Evolutionary conservation across 2,113 vertebrate species (phyloP).

Genomic region (Tragelaphus buxtoni): DNA sequence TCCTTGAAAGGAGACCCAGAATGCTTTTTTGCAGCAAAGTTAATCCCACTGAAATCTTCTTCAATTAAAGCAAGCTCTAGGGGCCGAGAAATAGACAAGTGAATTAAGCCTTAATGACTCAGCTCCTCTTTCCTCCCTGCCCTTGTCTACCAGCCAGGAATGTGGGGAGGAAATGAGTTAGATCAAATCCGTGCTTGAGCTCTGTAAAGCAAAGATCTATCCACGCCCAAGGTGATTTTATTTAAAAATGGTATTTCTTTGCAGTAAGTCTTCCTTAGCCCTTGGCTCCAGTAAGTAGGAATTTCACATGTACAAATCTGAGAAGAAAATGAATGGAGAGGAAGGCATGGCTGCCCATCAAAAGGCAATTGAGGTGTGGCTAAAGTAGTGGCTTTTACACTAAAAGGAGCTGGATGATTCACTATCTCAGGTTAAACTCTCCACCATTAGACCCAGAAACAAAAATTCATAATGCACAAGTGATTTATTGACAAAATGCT

Average conservation of each 20-base stretch:
- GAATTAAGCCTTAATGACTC: conserved; percentile 40
- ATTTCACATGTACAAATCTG: not conserved
- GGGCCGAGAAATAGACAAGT: conserved; percentile 41
- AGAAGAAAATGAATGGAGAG: conserved; percentile 29
- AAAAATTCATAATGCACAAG: not conserved
- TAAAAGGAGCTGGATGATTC: not conserved
- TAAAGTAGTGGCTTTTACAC: not conserved
- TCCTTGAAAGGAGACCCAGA: conserved; percentile 17
- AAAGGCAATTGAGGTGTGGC: not conserved
- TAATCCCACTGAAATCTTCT: conserved; percentile 52
- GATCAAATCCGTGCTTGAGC: conserved; percentile 15
- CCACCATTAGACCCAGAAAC: not conserved
- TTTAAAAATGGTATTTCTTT: conserved; percentile 9
- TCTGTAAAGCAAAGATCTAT: not conserved
- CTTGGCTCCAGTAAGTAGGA: conserved; percentile 16
- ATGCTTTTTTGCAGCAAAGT: not conserved
- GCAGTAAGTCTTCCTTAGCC: not conserved
- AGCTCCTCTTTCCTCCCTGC: conserved; percentile 18
- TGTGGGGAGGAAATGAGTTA: conserved; percentile 44
- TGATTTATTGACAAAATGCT: not conserved
- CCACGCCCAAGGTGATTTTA: not conserved
- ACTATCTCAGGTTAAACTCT: not conserved
- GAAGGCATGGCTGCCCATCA: not conserved
- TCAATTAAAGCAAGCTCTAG: conserved; percentile 47
- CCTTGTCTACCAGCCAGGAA: conserved; percentile 25